Conservation (phyloP, 2,797 vertebrate species). For the Bufotes viridis region DNA sequence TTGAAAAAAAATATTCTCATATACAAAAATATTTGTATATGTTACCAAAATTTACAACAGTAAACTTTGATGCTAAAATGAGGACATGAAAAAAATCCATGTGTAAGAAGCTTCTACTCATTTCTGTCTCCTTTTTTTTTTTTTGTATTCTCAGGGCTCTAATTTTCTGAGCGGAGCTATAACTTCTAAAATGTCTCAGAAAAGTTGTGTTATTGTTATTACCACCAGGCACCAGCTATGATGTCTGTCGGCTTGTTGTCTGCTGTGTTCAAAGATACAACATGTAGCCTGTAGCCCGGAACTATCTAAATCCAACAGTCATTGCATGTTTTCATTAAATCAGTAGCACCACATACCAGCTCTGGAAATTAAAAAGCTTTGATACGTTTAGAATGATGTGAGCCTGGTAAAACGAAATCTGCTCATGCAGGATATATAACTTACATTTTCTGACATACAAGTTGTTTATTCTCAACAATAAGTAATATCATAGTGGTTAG, state of each 20-base stretch:
- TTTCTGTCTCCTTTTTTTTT: slow-evolving; percentile 22
- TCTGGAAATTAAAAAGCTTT: slow-evolving; percentile 61
- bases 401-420: slow-evolving; percentile 30
- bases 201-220: slow-evolving; percentile 59
- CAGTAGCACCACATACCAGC: slow-evolving; percentile 48
- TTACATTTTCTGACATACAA: not conserved
- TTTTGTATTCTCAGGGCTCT: slow-evolving; percentile 26
- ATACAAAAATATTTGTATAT: not conserved
- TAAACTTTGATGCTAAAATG: slow-evolving; percentile 4
- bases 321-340: slow-evolving; percentile 59
- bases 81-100: slow-evolving; percentile 12
- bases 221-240: slow-evolving; percentile 58
- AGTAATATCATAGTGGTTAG: slow-evolving; percentile 1
- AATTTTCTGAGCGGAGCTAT: slow-evolving; percentile 43
- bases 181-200: slow-evolving; percentile 53
- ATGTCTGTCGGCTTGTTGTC: slow-evolving; percentile 59
- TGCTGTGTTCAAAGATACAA: slow-evolving; percentile 60
- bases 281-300: slow-evolving; percentile 57
- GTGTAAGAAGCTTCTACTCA: slow-evolving; percentile 23
- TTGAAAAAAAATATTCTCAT: not conserved
- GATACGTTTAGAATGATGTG: slow-evolving; percentile 55
- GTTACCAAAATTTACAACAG: not conserved
- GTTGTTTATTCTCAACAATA: slow-evolving; percentile 9
- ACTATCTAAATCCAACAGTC: slow-evolving; percentile 62
- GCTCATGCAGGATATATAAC: slow-evolving; percentile 12